Evolutionary conservation across 2,797 vertebrate species (phyloP).

Genomic region (Holocentrus rufus): DNA sequence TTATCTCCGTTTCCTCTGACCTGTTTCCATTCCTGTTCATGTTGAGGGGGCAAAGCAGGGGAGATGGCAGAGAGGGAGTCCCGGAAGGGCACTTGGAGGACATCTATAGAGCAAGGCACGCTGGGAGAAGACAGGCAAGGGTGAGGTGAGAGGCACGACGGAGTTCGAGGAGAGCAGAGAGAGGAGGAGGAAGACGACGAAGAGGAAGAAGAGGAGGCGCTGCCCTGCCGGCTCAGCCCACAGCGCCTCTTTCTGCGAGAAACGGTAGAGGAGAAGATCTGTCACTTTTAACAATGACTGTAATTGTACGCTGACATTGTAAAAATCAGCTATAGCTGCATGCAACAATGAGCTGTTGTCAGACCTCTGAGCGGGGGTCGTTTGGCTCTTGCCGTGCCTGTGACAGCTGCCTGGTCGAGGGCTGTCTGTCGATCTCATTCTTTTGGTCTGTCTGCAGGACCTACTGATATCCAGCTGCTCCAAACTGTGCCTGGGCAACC

Average conservation of each 20-base stretch:
- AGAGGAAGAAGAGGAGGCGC: conserved; percentile 77
- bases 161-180: conserved; percentile 73
- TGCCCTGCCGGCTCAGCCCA: conserved; percentile 66
- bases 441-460: conserved; percentile 58
- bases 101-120: conserved; percentile 55
- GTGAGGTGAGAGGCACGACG: conserved; percentile 64
- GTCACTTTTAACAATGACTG: neutral
- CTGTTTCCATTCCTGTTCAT: conserved; percentile 89
- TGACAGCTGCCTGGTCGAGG: conserved; percentile 65
- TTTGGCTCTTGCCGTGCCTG: conserved; percentile 60
- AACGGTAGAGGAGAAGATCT: neutral
- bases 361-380: conserved; percentile 62
- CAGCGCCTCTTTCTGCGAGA: conserved; percentile 61
- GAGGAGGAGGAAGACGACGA: conserved; percentile 80
- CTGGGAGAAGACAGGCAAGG: conserved; percentile 67
- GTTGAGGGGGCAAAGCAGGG: conserved; percentile 69
- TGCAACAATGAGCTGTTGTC: neutral
- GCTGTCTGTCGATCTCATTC: conserved; percentile 46
- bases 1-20: conserved; percentile 64
- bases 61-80: conserved; percentile 76
- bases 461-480: conserved; percentile 58
- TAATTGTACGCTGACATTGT: neutral
- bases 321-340: neutral
- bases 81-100: conserved; percentile 79
- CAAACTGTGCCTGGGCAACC: conserved; percentile 77